A percentile compares a stretch with the other conserved stretches of the same genome.
Conservation (phyloP, 2,113 vertebrate genomes). For the Pituophis catenifer region DNA sequence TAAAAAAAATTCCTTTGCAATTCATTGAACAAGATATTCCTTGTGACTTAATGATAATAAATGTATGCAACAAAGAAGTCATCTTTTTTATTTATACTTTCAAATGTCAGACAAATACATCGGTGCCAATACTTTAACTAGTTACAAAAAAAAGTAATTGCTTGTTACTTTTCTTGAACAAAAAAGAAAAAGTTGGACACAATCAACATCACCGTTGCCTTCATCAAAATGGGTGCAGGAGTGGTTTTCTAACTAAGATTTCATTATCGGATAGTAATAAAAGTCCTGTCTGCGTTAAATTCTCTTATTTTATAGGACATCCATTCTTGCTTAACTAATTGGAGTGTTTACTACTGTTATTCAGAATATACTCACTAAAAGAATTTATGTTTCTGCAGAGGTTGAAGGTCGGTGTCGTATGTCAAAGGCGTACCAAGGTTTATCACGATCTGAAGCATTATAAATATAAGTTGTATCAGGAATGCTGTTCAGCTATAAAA, state of each 20-base stretch:
- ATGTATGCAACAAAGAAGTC: conserved; percentile 26
- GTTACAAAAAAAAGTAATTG: neutral
- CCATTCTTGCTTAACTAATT: neutral
- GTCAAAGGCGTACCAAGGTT: conserved; percentile 75
- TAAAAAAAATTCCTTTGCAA: neutral
- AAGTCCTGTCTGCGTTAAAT: neutral
- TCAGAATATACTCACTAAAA: neutral
- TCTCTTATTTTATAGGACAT: neutral
- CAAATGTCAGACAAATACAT: neutral
- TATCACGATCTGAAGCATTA: conserved; percentile 83
- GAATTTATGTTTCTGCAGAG: conserved; percentile 62
- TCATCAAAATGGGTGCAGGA: neutral
- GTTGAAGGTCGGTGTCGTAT: conserved; percentile 73
- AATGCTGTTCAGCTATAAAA: conserved; percentile 63
- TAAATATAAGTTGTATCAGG: conserved; percentile 79
- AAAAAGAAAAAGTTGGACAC: neutral
- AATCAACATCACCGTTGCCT: neutral
- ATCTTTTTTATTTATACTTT: conserved; percentile 1
- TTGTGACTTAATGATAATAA: conserved; percentile 13
- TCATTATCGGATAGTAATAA: neutral
- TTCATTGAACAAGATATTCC: conserved; percentile 14
- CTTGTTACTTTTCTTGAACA: neutral
- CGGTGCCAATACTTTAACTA: neutral
- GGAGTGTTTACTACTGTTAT: neutral
- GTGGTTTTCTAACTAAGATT: neutral